Base-by-base conservation (phyloP, 2,797 vertebrate genomes). In the Xyrichtys novacula region DNA sequence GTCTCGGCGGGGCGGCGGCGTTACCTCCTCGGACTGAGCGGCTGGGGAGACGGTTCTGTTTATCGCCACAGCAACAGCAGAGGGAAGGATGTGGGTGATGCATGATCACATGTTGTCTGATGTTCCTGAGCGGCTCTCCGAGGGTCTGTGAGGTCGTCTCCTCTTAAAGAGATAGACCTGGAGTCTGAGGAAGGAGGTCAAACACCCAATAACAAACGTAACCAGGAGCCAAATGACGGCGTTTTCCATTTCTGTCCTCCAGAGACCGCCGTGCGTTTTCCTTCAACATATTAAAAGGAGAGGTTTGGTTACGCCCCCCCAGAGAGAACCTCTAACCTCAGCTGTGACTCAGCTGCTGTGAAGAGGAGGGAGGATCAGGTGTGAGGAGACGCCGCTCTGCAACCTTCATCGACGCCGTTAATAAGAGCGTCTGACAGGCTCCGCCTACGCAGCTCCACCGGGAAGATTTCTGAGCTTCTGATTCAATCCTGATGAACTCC, bases 31-130 rank as follows among this genome's bases (percentile, higher is more conserved):
- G 2, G 49, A 47, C 42, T 0, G 20, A 23, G 55, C 0, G 12
- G 43, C 61, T 9, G 66, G 17, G 22, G 46, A 48, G 36, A 56
- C 39, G 39, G 29, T n/a, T 62, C 46, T 59, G 65, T 68, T 34
- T 14, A 56, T 76, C 52, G 7, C 58, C 55, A 55, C 70, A 32
- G 71, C 60, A 84, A 71, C 78, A 48, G 46, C 78, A 23, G 64
- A 2, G 3, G 40, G 48, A 31, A 85, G 74, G 71, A 80, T 38
- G 71, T 29, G 9, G 52, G 28, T 85, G 80, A 87, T 66, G 74
- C 55, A 82, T n/a, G n/a, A n/a, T 61, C 66, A 26, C 49, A 1
- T 17, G 64, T 63, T 66, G 14, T 65, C n/a, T 47, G 54, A 20
- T 2, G 55, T 59, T 38, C 2, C 32, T 4, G n/a, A n/a, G n/a